Conservation (phyloP, 35 echinoderm and acorn worm genomes). For the Ophioderma brevispina region DNA sequence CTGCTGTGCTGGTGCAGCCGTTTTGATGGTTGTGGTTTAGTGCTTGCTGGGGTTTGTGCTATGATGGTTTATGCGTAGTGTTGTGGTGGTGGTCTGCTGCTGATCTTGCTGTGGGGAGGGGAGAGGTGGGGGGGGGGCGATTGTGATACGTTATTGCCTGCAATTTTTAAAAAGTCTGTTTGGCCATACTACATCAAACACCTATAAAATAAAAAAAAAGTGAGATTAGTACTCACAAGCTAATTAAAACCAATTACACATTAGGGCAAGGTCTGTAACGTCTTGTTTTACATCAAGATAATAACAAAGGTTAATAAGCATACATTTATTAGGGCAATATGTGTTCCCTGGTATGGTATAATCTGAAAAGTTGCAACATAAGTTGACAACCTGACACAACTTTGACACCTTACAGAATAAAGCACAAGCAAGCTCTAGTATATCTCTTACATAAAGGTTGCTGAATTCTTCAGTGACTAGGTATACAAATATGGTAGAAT, state of each 20-base stretch:
- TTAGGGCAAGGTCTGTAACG: not conserved
- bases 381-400: too few species aligned
- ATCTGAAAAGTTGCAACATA: too few species aligned
- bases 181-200: slow-evolving; percentile 70
- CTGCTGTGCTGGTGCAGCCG: slow-evolving; percentile 68
- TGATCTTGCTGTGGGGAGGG: slow-evolving; percentile 66
- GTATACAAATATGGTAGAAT: too few species aligned
- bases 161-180: slow-evolving; percentile 90
- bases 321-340: not conserved
- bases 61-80: slow-evolving; percentile 76
- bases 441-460: too few species aligned
- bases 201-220: not conserved
- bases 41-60: too few species aligned
- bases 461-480: too few species aligned
- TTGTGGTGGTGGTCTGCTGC: slow-evolving; percentile 65
- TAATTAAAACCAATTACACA: too few species aligned
- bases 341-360: too few species aligned
- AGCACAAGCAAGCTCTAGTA: too few species aligned
- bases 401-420: too few species aligned
- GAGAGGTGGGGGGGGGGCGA: too few species aligned
- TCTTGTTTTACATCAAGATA: not conserved
- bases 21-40: slow-evolving; percentile 39
- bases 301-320: not conserved
- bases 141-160: slow-evolving; percentile 70
- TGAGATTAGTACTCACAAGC: too few species aligned